Evolutionary conservation across 2,888 invertebrate species (phyloP), one percentile per base, ranked within the genome.

Genomic region (Agrochola lychnidis): DNA sequence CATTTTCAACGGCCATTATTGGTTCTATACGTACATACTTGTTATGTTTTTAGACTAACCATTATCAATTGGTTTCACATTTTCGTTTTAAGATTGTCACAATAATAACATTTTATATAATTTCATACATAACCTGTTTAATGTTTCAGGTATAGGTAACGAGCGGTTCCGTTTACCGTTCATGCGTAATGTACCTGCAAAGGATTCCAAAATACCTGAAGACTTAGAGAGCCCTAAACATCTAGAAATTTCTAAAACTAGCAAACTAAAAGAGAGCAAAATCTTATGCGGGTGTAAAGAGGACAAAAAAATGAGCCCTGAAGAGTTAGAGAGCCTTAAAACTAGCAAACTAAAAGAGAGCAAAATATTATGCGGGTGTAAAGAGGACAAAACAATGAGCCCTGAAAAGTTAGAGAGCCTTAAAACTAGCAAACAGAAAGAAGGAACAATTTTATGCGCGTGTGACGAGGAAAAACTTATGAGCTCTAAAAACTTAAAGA

Each of bases 101-200:
- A 63, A 9, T 40, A 63, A 40, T n/a, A 63, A 3, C 14, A 22
- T 40, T 40, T n/a, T 7, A 63, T 40, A n/a, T 63, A n/a, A 63
- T 63, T 63, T 70, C 22, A 16, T 51, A 12, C 12, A 36, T 61
- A 30, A 71, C 5, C 12, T 22, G 25, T 74, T 62, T 10, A 45
- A 63, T 75, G 45, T 75, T 75, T 63, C 30, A 75, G 75, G 56
- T 40, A 16, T 10, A 40, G 25, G 19, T 19, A 45, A 36, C 19
- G 12, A 56, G 4, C 16, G 56, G 63, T 45, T 30, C 19, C 45
- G 19, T 36, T 56, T 36, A 53, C 53, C 36, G 6, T 2, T 7
- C 30, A 25, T 12, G 22, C 14, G 45, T 9, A 36, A n/a, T 2
- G n/a, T 9, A 45, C 16, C 61, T 25, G 5, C 19, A n/a, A 68